Evolutionary conservation across 2,888 invertebrate species (phyloP).

Genomic region (Brassicogethes aeneus): DNA sequence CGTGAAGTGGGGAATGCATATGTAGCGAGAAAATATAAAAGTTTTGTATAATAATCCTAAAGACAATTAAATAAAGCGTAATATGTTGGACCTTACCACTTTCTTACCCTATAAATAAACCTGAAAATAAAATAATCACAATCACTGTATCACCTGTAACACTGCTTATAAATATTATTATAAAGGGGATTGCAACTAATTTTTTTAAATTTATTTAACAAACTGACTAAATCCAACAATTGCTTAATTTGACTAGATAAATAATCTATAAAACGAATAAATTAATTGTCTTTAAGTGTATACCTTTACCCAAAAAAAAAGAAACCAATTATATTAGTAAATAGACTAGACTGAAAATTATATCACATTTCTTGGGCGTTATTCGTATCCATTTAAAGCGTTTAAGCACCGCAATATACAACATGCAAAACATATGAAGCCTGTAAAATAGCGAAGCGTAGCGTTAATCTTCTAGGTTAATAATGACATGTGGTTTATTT

Average conservation of each 20-base stretch:
- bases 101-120: no score
- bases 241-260: no score
- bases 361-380: neutral
- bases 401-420: constrained; percentile 13
- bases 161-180: no score
- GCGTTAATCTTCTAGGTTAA: constrained; percentile 32
- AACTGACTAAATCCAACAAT: neutral
- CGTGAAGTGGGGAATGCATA: no score
- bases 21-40: no score
- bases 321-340: neutral
- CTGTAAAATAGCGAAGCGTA: constrained; percentile 9
- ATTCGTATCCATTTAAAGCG: constrained; percentile 7
- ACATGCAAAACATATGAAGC: constrained; percentile 1
- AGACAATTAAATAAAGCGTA: no score
- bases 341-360: neutral
- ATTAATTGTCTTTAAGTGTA: constrained; percentile 15
- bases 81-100: no score
- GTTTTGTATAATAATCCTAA: no score
- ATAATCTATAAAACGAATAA: no score
- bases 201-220: neutral
- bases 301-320: constrained; percentile 1
- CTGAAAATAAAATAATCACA: no score
- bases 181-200: no score
- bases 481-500: constrained; percentile 25
- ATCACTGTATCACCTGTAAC: no score